Evolutionary conservation across 2,888 invertebrate genomes (phyloP).

Genomic region (Koerneria pararmatus): DNA sequence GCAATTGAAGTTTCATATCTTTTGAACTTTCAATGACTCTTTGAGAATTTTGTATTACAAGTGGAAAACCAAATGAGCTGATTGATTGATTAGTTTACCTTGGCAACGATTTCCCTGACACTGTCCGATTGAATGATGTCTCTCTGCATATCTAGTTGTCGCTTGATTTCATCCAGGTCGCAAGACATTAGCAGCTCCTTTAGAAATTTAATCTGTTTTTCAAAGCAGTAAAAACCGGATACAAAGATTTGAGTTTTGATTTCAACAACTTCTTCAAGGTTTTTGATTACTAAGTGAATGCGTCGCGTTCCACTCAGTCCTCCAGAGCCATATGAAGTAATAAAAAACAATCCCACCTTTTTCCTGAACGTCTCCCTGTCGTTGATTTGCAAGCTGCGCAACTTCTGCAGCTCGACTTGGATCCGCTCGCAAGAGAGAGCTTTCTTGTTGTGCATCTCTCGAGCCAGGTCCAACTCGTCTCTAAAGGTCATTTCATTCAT

Average conservation of each 20-base stretch:
- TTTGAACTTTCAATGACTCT: too few species aligned
- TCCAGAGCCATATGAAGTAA: too few species aligned
- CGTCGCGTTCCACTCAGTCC: too few species aligned
- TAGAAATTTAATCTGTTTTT: too few species aligned
- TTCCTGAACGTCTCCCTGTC: slow-evolving; percentile 15
- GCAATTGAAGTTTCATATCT: too few species aligned
- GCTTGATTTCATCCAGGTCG: slow-evolving; percentile 19
- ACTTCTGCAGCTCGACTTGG: neutral
- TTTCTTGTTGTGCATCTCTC: neutral
- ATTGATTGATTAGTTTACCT: neutral
- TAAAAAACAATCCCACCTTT: slow-evolving; percentile 9
- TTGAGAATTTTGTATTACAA: neutral
- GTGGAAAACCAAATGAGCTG: neutral
- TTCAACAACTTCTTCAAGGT: too few species aligned
- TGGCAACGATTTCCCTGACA: slow-evolving; percentile 8
- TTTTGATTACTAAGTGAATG: too few species aligned
- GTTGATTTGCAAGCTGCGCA: slow-evolving; percentile 3
- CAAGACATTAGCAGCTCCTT: slow-evolving; percentile 19
- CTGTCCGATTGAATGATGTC: slow-evolving; percentile 15
- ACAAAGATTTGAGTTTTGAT: too few species aligned
- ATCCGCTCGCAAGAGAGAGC: neutral
- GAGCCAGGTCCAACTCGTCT: slow-evolving; percentile 2
- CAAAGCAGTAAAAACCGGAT: too few species aligned
- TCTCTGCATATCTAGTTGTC: slow-evolving; percentile 20
- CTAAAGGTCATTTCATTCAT: slow-evolving; percentile 11